phyloP scores from a whole-genome alignment of 2,888 invertebrate species.

The Lymantria dispar region DNA sequence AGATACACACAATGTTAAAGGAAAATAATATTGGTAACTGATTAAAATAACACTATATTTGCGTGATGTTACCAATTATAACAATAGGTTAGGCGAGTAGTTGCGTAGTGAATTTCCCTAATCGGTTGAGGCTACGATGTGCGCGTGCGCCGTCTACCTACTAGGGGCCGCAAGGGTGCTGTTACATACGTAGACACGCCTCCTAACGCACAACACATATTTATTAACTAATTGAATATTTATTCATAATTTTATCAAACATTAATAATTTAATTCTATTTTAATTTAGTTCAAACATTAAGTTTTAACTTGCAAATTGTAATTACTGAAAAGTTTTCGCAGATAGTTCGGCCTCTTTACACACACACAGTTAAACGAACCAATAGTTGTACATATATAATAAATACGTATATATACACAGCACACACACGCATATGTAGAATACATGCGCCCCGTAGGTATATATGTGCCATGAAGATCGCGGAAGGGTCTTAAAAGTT shows the following conservation, averaged over 20 bases:
- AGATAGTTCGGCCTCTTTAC: constrained; percentile 51
- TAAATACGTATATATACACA: constrained; percentile 27
- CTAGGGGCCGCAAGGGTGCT: constrained; percentile 74
- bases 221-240: constrained; percentile 25
- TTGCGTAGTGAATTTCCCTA: constrained; percentile 62
- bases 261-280: neutral
- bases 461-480: constrained; percentile 44
- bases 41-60: constrained; percentile 38
- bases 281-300: neutral
- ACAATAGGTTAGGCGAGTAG: constrained; percentile 48
- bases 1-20: too few relatives aligned
- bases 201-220: constrained; percentile 43
- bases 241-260: constrained; percentile 11
- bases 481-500: constrained; percentile 40
- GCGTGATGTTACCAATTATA: constrained; percentile 47
- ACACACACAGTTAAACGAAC: constrained; percentile 39
- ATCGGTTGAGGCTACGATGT: constrained; percentile 44
- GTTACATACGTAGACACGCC: constrained; percentile 60
- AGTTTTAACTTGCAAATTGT: neutral
- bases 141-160: constrained; percentile 53
- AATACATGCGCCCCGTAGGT: constrained; percentile 40
- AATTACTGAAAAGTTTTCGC: constrained; percentile 48
- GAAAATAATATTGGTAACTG: constrained; percentile 39
- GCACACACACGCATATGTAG: constrained; percentile 38
- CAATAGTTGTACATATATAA: constrained; percentile 36